Evolutionary conservation across 2,888 invertebrate genomes (phyloP).

Genomic region (Teinopalpus imperialis): DNA sequence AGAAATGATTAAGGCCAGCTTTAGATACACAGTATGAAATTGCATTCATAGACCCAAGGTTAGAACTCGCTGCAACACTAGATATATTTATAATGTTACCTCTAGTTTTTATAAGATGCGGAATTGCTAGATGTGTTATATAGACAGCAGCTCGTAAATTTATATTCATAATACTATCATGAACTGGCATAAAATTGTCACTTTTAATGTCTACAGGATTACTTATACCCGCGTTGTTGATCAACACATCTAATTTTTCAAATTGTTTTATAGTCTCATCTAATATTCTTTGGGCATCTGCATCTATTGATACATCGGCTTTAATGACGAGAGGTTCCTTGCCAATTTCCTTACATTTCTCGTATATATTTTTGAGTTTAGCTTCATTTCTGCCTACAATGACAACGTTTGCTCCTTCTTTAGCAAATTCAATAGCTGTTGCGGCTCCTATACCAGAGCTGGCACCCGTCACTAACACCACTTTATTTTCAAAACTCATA

Average conservation of each 20-base stretch:
- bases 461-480: constrained; percentile 43
- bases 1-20: constrained; percentile 88
- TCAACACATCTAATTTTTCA: constrained; percentile 35
- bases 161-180: constrained; percentile 35
- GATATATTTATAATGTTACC: constrained; percentile 93
- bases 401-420: constrained; percentile 47
- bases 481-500: constrained; percentile 43
- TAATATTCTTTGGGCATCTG: constrained; percentile 34
- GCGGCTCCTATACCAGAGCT: constrained; percentile 44
- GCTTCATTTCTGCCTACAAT: constrained; percentile 52
- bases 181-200: constrained; percentile 34
- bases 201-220: constrained; percentile 28
- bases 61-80: constrained; percentile 74
- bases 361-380: constrained; percentile 42
- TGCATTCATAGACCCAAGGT: constrained; percentile 80
- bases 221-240: constrained; percentile 45
- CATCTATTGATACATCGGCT: constrained; percentile 41
- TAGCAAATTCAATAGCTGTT: constrained; percentile 40
- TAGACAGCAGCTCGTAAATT: constrained; percentile 38
- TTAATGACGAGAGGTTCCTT: constrained; percentile 36
- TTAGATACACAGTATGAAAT: constrained; percentile 85
- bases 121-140: constrained; percentile 36
- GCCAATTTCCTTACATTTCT: constrained; percentile 40
- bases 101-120: constrained; percentile 36
- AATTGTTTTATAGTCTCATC: constrained; percentile 36